These are phyloP conservation scores for Patella depressa DNA, from an alignment of 2,888 invertebrate species.

Conservation along the genomic window DNA sequence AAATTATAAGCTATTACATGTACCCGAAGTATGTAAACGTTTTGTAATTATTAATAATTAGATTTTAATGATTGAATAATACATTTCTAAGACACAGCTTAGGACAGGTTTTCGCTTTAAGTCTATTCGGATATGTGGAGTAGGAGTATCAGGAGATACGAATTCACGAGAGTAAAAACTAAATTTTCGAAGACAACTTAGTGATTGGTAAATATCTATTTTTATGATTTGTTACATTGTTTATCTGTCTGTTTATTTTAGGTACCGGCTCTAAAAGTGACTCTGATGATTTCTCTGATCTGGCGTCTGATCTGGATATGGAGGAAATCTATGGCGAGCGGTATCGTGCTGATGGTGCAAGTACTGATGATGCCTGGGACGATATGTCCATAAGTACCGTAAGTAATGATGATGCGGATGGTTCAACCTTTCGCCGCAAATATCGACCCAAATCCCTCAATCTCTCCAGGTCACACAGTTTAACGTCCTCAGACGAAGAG, in stretches of 20 bases:
- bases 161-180: too few relatives aligned
- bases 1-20: too few relatives aligned
- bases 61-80: too few relatives aligned
- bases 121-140: too few relatives aligned
- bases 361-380: constrained; percentile 58
- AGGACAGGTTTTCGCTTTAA: too few relatives aligned
- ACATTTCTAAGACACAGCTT: too few relatives aligned
- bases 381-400: constrained; percentile 54
- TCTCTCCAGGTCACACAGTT: constrained; percentile 62
- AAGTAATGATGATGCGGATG: constrained; percentile 49
- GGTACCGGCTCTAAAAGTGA: constrained; percentile 57
- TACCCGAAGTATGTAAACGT: too few relatives aligned
- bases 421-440: constrained; percentile 46
- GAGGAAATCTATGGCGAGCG: constrained; percentile 57
- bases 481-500: constrained; percentile 61
- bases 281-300: constrained; percentile 62
- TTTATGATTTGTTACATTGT: not conserved
- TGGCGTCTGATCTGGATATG: constrained; percentile 60
- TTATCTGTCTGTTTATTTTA: constrained; percentile 21
- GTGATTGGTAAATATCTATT: too few relatives aligned
- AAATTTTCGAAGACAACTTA: too few relatives aligned
- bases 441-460: constrained; percentile 63
- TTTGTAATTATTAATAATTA: too few relatives aligned
- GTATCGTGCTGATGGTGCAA: constrained; percentile 54
- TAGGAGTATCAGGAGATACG: too few relatives aligned